phyloP scores from a whole-genome alignment of 2,797 vertebrate species.

The Sebastes goodei region DNA sequence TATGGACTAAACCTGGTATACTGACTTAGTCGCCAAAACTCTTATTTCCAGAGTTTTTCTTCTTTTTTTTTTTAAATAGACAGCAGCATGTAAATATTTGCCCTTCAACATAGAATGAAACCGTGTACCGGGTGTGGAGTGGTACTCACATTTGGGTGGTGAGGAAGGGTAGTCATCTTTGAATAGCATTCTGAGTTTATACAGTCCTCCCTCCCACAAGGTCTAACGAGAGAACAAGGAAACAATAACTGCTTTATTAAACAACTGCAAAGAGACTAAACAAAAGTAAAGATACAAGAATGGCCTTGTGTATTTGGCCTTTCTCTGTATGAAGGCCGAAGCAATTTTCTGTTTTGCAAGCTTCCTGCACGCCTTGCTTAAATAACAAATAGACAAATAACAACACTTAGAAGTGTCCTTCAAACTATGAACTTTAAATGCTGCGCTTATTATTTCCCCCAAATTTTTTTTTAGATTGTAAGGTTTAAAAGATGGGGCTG shows the following conservation, averaged over 20 bases:
- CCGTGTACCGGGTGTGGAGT: neutral
- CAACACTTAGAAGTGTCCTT: neutral
- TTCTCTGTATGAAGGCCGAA: neutral
- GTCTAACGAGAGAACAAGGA: conserved; percentile 79
- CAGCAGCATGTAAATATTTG: neutral
- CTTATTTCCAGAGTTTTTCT: neutral
- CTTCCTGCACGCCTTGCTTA: neutral
- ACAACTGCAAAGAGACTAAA: neutral
- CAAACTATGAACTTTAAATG: neutral
- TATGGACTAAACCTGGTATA: neutral
- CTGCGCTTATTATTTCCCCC: no score
- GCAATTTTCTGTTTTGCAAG: neutral
- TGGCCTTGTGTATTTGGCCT: neutral
- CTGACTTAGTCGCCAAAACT: neutral
- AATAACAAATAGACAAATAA: neutral
- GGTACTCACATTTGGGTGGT: conserved; percentile 95
- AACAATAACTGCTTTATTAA: neutral
- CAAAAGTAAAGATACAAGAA: neutral
- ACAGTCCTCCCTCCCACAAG: conserved; percentile 97
- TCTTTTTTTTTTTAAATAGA: neutral
- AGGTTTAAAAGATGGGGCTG: neutral
- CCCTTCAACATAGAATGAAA: neutral
- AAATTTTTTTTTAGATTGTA: neutral
- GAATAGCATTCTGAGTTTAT: conserved; percentile 98
- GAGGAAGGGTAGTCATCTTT: conserved; percentile 99